Conservation (phyloP, 2,113 vertebrate genomes). For the Amia ocellicauda region DNA sequence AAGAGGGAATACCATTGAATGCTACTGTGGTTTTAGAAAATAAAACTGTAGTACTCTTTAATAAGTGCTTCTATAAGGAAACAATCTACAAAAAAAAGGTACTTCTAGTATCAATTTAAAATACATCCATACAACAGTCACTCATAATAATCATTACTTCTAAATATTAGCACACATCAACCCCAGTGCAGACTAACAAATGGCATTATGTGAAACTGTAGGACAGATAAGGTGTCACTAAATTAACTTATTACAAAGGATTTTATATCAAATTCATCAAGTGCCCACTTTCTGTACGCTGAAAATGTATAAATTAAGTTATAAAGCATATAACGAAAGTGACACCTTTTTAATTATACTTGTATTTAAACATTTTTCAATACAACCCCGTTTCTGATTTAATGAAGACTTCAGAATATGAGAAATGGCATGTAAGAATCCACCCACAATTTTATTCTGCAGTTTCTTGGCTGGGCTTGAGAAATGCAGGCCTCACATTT, state of each 20-base stretch:
- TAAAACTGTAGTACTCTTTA: neutral
- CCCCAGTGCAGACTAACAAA: neutral
- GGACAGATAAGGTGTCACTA: too few species aligned
- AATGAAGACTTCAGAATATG: constrained; percentile 75
- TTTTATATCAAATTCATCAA: too few species aligned
- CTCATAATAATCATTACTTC: neutral
- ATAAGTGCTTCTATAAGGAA: constrained; percentile 1
- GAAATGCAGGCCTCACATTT: constrained; percentile 71
- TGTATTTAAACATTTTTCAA: too few species aligned
- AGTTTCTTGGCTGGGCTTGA: constrained; percentile 77
- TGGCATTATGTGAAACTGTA: too few species aligned
- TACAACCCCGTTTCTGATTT: constrained; percentile 69
- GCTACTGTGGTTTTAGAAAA: neutral
- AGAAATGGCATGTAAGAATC: constrained; percentile 72
- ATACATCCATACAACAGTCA: constrained; percentile 11
- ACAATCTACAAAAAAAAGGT: constrained; percentile 4
- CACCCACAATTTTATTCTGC: constrained; percentile 68
- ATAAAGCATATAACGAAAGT: too few species aligned
- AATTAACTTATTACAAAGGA: too few species aligned
- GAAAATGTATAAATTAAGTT: too few species aligned
- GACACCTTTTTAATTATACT: too few species aligned
- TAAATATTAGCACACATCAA: neutral
- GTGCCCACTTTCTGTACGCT: too few species aligned
- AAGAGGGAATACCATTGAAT: constrained; percentile 9
- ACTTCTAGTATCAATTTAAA: neutral